Conservation (phyloP, 2,113 vertebrate genomes). For the Lagenorhynchus albirostris region DNA sequence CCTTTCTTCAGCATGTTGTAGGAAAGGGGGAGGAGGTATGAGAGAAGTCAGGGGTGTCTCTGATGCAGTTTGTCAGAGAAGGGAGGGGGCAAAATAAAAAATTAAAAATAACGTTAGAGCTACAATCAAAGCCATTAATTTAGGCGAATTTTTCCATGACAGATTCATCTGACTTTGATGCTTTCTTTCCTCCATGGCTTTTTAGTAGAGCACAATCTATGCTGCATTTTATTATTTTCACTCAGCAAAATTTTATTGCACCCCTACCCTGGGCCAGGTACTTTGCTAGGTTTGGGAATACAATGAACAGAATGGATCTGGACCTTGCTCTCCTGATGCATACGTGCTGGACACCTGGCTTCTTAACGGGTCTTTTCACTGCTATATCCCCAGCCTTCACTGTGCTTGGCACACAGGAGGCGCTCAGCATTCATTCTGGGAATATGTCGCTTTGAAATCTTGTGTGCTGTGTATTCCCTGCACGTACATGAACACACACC, state of each 20-base stretch:
- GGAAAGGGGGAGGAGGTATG: background rate
- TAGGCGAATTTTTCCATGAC: constrained; percentile 58
- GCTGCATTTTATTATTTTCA: background rate
- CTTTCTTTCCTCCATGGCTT: background rate
- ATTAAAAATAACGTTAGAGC: constrained; percentile 59
- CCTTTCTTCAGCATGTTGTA: constrained; percentile 39
- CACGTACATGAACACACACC: accelerated
- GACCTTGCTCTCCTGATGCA: background rate
- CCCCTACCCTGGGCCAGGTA: background rate
- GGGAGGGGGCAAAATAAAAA: constrained; percentile 36
- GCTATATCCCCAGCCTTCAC: background rate
- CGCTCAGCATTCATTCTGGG: background rate
- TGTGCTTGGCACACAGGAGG: background rate
- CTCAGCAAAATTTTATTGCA: background rate
- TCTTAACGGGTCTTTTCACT: background rate
- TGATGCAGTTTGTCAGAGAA: constrained; percentile 64
- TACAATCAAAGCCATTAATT: constrained; percentile 25
- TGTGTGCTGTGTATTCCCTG: background rate
- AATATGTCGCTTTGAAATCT: background rate
- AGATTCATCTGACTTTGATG: constrained; percentile 6
- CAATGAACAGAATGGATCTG: background rate
- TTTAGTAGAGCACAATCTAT: background rate
- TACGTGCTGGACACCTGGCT: background rate
- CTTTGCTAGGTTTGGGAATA: background rate
- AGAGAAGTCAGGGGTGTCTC: constrained; percentile 56